Evolutionary conservation across 2,113 vertebrate species (phyloP), one percentile per base, ranked within the genome.

Genomic region (Phrynocephalus versicolor): DNA sequence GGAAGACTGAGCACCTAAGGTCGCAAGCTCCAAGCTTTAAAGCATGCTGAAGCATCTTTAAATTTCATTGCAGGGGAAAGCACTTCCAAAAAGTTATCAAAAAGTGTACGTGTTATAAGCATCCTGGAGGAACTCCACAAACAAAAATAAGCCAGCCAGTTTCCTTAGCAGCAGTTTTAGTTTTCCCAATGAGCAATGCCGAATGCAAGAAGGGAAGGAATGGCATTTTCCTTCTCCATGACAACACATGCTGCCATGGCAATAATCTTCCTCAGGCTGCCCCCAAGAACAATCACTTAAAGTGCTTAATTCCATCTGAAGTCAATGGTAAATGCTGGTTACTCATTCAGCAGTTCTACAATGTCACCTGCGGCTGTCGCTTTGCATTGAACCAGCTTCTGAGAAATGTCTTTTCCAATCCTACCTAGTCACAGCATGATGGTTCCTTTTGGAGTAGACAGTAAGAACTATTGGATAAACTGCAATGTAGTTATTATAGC

Each of bases 221-320:
- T 88, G 88, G 85, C 75, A 88, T 90, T 89, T 86, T 81, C 80
- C 69, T 87, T 87, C 90, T 84, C 86, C 86, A 93, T 93, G 93
- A 94, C 91, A 95, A 94, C 93, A 83, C 51, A 76, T 65, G 90
- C 84, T 94, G 91, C 88, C 88, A 93, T 81, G 87, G 90, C 84
- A 94, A 94, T 91, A 89, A 92, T 90, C 85, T 88, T 92, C 79
- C 90, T 35, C 87, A 93, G 89, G 86, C 89, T 88, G 76, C 23
- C 55, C 37, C 84, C 82, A 92, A 88, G 90, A 91, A 94, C 83
- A 92, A 91, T 89, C 86, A 89, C 87, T 92, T 90, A 16, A 93
- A 94, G 88, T 88, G 91, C 75, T 91, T 92, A 93, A 94, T 93
- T 83, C 72, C 82, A 84, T 87, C 85, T 87, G 91, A 90, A 84